phyloP scores from a whole-genome alignment of 2,888 invertebrate genomes.

The Azorinus chamasolen region DNA sequence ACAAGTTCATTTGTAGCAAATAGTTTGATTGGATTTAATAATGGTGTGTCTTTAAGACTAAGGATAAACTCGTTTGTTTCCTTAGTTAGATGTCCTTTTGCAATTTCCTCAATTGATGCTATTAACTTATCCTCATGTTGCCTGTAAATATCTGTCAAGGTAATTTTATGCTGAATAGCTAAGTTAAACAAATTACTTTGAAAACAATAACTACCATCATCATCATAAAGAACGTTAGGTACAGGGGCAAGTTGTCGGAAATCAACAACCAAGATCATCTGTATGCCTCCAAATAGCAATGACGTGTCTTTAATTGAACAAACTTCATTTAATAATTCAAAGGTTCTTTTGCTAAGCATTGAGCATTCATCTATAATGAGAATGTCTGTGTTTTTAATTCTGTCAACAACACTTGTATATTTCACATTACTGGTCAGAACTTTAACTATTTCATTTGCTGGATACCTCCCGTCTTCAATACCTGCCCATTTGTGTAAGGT shows the following conservation, averaged over 20 bases:
- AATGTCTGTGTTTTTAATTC: constrained; percentile 20
- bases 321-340: constrained; percentile 11
- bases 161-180: constrained; percentile 22
- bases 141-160: constrained; percentile 9
- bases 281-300: constrained; percentile 25
- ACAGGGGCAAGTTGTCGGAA: constrained; percentile 41
- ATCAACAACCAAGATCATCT: constrained; percentile 23
- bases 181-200: constrained; percentile 13
- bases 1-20: too few species aligned
- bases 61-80: constrained; percentile 9
- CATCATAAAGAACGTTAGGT: constrained; percentile 17
- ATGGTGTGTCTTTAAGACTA: too few species aligned
- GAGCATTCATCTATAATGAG: constrained; percentile 35
- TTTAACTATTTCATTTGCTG: constrained; percentile 9
- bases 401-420: constrained; percentile 1
- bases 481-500: constrained; percentile 36
- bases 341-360: constrained; percentile 30
- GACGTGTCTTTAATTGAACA: constrained; percentile 17
- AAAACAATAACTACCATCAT: constrained; percentile 35
- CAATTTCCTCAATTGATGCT: constrained; percentile 16
- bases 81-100: not conserved
- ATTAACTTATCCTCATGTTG: constrained; percentile 16
- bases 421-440: constrained; percentile 18
- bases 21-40: too few species aligned
- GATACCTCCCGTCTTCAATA: constrained; percentile 32